Conservation (phyloP, 2,113 vertebrate genomes). For the Tachysurus vachellii region DNA sequence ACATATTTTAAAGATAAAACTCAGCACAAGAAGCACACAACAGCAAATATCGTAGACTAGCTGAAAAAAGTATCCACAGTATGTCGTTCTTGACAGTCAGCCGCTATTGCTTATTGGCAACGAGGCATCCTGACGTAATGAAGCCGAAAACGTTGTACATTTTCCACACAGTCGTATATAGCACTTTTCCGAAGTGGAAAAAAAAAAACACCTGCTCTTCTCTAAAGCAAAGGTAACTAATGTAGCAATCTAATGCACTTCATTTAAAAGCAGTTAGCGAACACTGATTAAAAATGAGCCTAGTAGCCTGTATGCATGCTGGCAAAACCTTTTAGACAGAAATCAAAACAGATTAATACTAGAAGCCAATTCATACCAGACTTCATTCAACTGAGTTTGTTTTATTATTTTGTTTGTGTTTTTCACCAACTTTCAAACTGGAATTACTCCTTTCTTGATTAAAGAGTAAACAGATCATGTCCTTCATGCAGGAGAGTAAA, state of each 20-base stretch:
- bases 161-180: neutral
- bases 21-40: neutral
- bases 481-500: neutral
- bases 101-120: neutral
- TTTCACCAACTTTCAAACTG: neutral
- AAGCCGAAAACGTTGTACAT: neutral
- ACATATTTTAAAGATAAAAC: neutral
- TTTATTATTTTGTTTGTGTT: neutral
- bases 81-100: neutral
- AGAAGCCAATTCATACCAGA: neutral
- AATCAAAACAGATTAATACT: no score
- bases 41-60: neutral
- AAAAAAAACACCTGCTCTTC: no score
- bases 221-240: neutral
- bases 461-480: neutral
- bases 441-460: neutral
- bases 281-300: neutral
- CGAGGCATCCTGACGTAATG: neutral
- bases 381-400: neutral
- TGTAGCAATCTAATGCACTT: neutral
- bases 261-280: neutral
- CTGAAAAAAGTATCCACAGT: neutral
- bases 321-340: neutral
- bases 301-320: neutral
- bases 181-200: no score